Base-by-base conservation (phyloP, 2,113 vertebrate genomes). In the Pavo muticus region DNA sequence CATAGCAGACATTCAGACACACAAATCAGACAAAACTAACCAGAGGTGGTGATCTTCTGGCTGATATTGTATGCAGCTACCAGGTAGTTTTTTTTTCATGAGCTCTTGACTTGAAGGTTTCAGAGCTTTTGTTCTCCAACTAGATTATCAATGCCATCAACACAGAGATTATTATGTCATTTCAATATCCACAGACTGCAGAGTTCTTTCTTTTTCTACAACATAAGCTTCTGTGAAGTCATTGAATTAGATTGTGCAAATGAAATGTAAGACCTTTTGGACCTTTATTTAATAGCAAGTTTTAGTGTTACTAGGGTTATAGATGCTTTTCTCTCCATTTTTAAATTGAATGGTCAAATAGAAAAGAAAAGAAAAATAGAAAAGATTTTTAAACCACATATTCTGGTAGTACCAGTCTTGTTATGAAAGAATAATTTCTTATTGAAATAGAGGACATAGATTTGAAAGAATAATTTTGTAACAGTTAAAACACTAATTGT, bases 261-360 rank as follows among this genome's bases (percentile, higher is more conserved):
- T 87, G 37, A 94, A 96, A 95, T 93, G 5, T 45, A 86, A 88
- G 70, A 74, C 32, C n/a, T 91, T 60, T 39, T 18, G 92, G 61
- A 84, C 65, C 56, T 95, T 87, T 60, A 60, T 29, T 19, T 91
- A 48, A 63, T 42, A 80, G 39, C 8, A 93, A 32, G 11, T 60
- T 94, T 85, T 76, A 45, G 18, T 48, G 32, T 71, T 80, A n/a
- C 19, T 70, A 24, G 12, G 59, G 10, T 13, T 87, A 37, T 65
- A 19, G 13, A 14, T 87, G 18, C 2, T 50, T 77, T 75, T 79
- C 25, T 70, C 21, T 76, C 23, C 23, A 25, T 94, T 80, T 81
- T 81, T 48, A 93, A 87, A 79, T 5, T 59, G 64, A 74, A 84
- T 19, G 25, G 35, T 63, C 65, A 90, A 78, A 73, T 3, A 48